Base-by-base conservation (phyloP, 2,113 vertebrate genomes). In the Brachypteracias leptosomus region DNA sequence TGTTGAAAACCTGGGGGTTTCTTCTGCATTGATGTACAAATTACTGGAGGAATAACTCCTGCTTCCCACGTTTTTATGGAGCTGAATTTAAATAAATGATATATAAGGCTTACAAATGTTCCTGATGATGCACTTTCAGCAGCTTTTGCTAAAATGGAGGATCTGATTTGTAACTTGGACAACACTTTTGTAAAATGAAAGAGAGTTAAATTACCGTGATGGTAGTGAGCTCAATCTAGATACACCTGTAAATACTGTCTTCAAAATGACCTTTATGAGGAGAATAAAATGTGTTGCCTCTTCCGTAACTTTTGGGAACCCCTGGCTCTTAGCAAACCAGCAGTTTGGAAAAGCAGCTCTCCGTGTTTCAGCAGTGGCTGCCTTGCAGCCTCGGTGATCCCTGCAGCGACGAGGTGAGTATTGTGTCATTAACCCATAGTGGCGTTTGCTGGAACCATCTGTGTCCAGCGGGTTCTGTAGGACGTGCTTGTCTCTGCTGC, bases 371-470 rank as follows among this genome's bases (percentile, higher is more conserved):
- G 24, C 22, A 31, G 44, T 10, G 74, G 57, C 75, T 84, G 38
- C 9, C 2, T 24, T 63, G 44, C 58, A 73, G 54, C 67, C 76
- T 73, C 68, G 38, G 6, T 61, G 71, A 1, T 65, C 11, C 35
- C n/a, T 70, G 33, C 36, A 46, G 17, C 11, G 57, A 46, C 46
- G 55, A n/a, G 94, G 89, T 92, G 80, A 88, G 94, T 92, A 35
- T 55, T 47, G 38, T 55, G 80, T 91, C 74, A 49, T 86, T 74
- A 84, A 76, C 22, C n/a, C 58, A 0, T 46, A 25, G 3, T 15
- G 58, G 78, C 21, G 7, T 65, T 74, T 78, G 55, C 83, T 38
- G 68, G 58, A 67, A 36, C 63, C 1, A 0, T 10, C 29, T 26
- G 3, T 35, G 31, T 77, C 63, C 36, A 10, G 72, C 62, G 54